Conservation (phyloP, 1,140 invertebrate genomes). For the Chrysomallon squamiferum region DNA sequence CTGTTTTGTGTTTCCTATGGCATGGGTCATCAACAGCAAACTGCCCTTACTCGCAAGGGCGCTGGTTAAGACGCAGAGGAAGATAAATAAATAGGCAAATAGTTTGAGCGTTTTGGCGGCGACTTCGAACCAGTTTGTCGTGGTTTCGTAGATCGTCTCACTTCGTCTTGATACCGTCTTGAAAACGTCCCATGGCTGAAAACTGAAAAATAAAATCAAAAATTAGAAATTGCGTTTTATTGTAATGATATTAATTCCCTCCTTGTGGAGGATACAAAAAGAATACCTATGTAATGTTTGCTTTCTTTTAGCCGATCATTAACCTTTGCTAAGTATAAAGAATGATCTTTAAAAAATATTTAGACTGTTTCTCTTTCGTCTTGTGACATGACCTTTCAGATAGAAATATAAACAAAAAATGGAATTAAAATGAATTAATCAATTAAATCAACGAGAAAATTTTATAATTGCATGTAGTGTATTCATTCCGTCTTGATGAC, state of each 20-base stretch:
- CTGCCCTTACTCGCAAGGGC: conserved; percentile 35
- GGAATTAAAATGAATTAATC: too few species aligned
- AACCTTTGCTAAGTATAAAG: too few species aligned
- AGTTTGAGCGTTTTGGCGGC: conserved; percentile 39
- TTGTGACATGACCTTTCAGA: too few species aligned
- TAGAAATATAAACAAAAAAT: too few species aligned
- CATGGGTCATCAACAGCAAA: conserved; percentile 35
- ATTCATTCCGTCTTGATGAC: too few species aligned
- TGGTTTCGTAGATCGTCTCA: conserved; percentile 33
- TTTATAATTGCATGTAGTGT: too few species aligned
- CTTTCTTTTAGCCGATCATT: background rate
- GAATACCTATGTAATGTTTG: background rate
- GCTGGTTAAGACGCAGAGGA: conserved; percentile 28
- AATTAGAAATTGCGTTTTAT: background rate
- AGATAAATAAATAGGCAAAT: conserved; percentile 33
- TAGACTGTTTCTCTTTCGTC: too few species aligned
- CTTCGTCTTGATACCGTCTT: conserved; percentile 33
- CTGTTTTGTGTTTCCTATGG: conserved; percentile 31
- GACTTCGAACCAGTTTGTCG: conserved; percentile 41
- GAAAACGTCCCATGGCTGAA: conserved; percentile 38
- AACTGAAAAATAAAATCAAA: conserved; percentile 5
- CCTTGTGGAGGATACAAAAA: background rate
- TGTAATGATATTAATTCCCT: background rate
- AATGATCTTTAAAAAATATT: too few species aligned
- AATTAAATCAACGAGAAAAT: too few species aligned